These are phyloP conservation scores for Stylophora pistillata DNA, from an alignment of 64 coral and sea anemone species.

Conservation along the genomic window DNA sequence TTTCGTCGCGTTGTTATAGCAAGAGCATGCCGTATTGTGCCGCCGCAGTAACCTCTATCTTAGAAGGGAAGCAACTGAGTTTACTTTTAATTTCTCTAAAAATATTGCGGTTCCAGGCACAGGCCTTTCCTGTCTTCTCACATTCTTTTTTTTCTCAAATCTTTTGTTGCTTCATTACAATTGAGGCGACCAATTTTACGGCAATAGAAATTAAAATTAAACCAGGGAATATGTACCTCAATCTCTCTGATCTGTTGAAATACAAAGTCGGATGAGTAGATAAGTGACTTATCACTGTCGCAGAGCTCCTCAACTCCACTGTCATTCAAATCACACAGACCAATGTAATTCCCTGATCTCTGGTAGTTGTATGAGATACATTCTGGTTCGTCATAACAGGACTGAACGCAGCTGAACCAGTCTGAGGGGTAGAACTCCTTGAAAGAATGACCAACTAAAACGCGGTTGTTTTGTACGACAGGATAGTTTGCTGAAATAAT, in stretches of 20 bases:
- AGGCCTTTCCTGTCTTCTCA: no score
- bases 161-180: no score
- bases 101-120: no score
- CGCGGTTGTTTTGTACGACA: background rate
- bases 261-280: background rate
- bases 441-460: background rate
- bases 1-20: no score
- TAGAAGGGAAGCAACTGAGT: no score
- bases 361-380: constrained; percentile 11
- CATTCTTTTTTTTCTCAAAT: no score
- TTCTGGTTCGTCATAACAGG: constrained; percentile 15
- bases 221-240: background rate
- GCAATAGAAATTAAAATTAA: background rate
- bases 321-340: constrained; percentile 2
- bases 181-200: no score
- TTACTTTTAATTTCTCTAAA: no score
- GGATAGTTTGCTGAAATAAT: background rate
- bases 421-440: background rate
- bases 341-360: background rate
- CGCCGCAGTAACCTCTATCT: no score
- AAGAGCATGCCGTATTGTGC: no score
- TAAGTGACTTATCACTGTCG: background rate
- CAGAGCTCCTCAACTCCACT: background rate
- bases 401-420: constrained; percentile 7
- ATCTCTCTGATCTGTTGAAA: background rate